These are phyloP conservation scores for Platerodrilus igneus DNA, from an alignment of 2,888 invertebrate species.

Conservation along the genomic window DNA sequence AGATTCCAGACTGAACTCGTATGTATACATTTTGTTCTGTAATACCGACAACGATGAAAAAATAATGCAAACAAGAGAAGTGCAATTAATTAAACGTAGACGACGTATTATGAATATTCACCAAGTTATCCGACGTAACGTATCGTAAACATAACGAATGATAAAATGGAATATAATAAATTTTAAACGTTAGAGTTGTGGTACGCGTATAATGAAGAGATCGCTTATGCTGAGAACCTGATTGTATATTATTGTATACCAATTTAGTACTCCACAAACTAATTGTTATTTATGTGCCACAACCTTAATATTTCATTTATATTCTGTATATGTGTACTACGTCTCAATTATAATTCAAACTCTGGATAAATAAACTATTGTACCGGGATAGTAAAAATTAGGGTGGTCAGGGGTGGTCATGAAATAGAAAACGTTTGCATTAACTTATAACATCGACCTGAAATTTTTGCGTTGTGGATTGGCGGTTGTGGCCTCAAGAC, in stretches of 20 bases:
- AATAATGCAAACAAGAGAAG: conserved; percentile 16
- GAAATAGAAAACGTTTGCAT: too few species aligned
- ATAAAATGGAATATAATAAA: conserved; percentile 34
- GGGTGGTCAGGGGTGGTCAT: too few species aligned
- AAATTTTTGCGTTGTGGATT: too few species aligned
- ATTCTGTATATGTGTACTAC: conserved; percentile 31
- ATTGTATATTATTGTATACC: conserved; percentile 36
- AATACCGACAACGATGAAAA: too few species aligned
- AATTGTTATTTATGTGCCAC: conserved; percentile 43
- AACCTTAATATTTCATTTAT: conserved; percentile 41
- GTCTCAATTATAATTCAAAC: conserved; percentile 29
- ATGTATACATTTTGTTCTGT: conserved; percentile 12
- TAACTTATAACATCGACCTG: too few species aligned
- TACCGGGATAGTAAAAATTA: too few species aligned
- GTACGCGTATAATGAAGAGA: conserved; percentile 44
- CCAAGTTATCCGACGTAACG: conserved; percentile 18
- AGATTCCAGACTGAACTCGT: conserved; percentile 10
- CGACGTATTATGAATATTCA: conserved; percentile 24
- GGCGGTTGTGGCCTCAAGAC: too few species aligned
- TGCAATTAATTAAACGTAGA: conserved; percentile 19
- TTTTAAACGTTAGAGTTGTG: conserved; percentile 35
- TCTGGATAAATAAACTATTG: conserved; percentile 23
- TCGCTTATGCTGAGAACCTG: conserved; percentile 37
- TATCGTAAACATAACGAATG: conserved; percentile 28
- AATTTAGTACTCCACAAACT: conserved; percentile 40